Evolutionary conservation across 2,797 vertebrate genomes (phyloP), one percentile per base, ranked within the genome.

Genomic region (Platalea minor): DNA sequence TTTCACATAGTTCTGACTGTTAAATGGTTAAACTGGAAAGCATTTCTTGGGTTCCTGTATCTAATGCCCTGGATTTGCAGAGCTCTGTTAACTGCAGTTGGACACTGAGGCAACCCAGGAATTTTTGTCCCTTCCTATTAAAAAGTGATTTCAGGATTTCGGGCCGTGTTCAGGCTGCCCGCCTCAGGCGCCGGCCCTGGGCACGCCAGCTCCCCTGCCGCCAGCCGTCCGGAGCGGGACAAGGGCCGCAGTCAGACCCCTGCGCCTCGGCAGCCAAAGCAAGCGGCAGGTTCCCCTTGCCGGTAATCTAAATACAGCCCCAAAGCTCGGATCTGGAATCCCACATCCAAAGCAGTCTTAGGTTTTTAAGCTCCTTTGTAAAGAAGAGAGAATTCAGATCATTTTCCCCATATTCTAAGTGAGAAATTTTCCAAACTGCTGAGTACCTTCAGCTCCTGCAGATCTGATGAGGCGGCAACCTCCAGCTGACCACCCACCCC

Each of bases 21-120:
- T 76, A 25, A 69, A 33, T 16, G 56, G 51, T 51, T 23, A 37
- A 16, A 28, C 35, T 68, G 24, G 37, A 28, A 80, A 64, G 37
- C 11, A 6, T 13, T 80, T 73, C 51, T 19, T 50, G 29, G 13
- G 10, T 67, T 84, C 16, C 56, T 54, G 26, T 75, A 31, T 25
- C 12, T 56, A 72, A 48, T 0, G 2, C 11, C 0, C 3, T n/a
- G 15, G n/a, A 57, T 37, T 12, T 64, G 53, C 63, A 76, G 17
- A 89, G n/a, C 26, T 65, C 19, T 68, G 17, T 37, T 43, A 57
- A 21, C 20, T 78, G 20, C 29, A 13, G 31, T 2, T 3, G 21
- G 50, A 68, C 33, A 35, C 1, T 4, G 24, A 73, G 20, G 7
- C 59, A 82, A 48, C 3, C 8, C 25, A 25, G 43, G 57, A 89